Evolutionary conservation across 2,888 invertebrate genomes (phyloP), one percentile per base, ranked within the genome.

Genomic region (Halictus quadricinctus): DNA sequence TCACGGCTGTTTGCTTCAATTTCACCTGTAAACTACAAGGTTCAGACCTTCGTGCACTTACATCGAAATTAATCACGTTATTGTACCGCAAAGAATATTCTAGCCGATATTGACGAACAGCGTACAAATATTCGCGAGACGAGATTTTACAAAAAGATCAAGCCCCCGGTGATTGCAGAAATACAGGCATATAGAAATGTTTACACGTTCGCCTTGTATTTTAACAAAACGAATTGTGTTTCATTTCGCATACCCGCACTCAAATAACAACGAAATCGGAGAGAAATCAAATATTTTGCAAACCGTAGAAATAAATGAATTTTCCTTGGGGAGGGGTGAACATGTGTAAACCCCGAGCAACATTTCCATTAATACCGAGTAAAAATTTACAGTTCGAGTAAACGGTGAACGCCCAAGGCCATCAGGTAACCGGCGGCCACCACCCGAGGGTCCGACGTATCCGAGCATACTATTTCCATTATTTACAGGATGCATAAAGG

Each of bases 401-500:
- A 66, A 66, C 66, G 36, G 66, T 8, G 18, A 66, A 1, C 10
- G 66, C 66, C 18, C 18, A 66, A 66, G 36, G 66, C 66, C 66
- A 36, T 66, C 7, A 7, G 18, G 15, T 15, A 36, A 29, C 36
- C 21, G 66, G 36, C 66, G 66, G 36, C 66, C 29, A 3, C 36
- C 36, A 18, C 36, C 18, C 8, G 36, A 36, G 36, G 36, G 18
- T 18, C 36, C 29, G 29, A 36, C 36, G 66, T 64, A 64, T 13
- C 64, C 36, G 66, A 66, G 66, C 66, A 10, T 66, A 66, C 66
- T 36, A 66, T 69, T 69, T 69, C 69, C 69, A 69, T 69, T 69
- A 69, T 69, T 69, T 41, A 69, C 69, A 36, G 41, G 69, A 41
- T n/a, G 41, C 43, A 69, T 41, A 41, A 41, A 41, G 41, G 41